Evolutionary conservation across 2,888 invertebrate genomes (phyloP).

Genomic region (Cordilura impudica): DNA sequence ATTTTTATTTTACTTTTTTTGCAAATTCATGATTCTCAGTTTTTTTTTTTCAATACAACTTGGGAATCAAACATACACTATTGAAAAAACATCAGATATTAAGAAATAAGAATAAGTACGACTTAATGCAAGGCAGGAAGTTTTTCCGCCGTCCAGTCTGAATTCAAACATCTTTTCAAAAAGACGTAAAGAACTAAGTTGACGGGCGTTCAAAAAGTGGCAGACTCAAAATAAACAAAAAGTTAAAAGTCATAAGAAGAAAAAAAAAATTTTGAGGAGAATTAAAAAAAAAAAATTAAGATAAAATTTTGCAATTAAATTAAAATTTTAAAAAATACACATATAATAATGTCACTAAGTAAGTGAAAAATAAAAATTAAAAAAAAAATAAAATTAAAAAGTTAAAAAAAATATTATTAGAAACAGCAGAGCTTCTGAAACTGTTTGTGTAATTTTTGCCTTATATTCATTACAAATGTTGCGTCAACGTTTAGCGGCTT

Average conservation of each 20-base stretch:
- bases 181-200: constrained; percentile 49
- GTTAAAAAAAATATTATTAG: not conserved
- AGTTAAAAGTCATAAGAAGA: not conserved
- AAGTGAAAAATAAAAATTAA: not conserved
- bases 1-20: not conserved
- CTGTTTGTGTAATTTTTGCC: not conserved
- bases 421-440: constrained; percentile 17
- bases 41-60: not conserved
- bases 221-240: constrained; percentile 10
- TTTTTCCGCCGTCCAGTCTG: constrained; percentile 59
- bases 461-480: constrained; percentile 67
- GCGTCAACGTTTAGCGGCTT: constrained; percentile 75
- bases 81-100: not conserved
- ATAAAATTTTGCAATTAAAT: not conserved
- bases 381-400: not conserved
- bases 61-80: constrained; percentile 13
- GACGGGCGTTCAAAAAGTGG: constrained; percentile 13
- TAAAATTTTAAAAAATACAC: not conserved
- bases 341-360: not conserved
- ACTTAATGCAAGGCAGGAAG: constrained; percentile 53
- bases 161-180: constrained; percentile 60
- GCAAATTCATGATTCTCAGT: constrained; percentile 8
- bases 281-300: not conserved
- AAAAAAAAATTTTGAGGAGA: not conserved
- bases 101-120: not conserved